Evolutionary conservation across 1,140 invertebrate genomes (phyloP), one percentile per base, ranked within the genome.

Genomic region (Drosophila jambulina): DNA sequence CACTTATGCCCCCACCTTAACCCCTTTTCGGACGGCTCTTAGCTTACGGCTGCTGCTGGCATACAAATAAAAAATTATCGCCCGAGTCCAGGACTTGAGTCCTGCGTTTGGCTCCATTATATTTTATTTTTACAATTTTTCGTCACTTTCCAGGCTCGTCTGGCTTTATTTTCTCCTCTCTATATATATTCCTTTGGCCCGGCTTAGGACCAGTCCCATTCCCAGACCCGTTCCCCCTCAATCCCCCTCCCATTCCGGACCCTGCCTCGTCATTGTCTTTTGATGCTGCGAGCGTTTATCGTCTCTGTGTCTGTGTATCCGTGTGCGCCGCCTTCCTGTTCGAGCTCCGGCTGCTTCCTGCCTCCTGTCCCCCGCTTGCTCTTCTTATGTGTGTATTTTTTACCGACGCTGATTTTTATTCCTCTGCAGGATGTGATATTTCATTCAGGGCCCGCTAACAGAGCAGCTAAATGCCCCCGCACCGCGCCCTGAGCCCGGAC

Each of bases 61-160:
- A 83, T 77, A 88, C 76, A 86, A 90, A 87, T 85, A 90, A 88
- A 88, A 88, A 85, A 90, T 85, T 90, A 88, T 88, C 78, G 81
- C 78, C 58, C 60, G 59, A 67, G 84, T 85, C 86, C 85, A 88
- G 68, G 40, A 61, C 75, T 48, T 42, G 64, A 23, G 74, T 61
- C 74, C 82, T 71, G 71, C 78, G 71, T 75, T 75, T 56, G 51
- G 21, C 53, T 69, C 79, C 63, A 83, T 86, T 86, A 87, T 87
- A 79, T 86, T 86, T 88, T 88, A 88, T 83, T 86, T 88, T 65
- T 72, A 71, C 63, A 64, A 80, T 88, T 86, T 82, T 88, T 77
- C 67, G 80, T 80, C 82, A 88, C 80, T 82, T 88, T 72, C 54
- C 53, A 80, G 60, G 25, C 49, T 53, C 29, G 43, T 65, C 34